Base-by-base conservation (phyloP, 2,113 vertebrate species). In the Xyrauchen texanus region DNA sequence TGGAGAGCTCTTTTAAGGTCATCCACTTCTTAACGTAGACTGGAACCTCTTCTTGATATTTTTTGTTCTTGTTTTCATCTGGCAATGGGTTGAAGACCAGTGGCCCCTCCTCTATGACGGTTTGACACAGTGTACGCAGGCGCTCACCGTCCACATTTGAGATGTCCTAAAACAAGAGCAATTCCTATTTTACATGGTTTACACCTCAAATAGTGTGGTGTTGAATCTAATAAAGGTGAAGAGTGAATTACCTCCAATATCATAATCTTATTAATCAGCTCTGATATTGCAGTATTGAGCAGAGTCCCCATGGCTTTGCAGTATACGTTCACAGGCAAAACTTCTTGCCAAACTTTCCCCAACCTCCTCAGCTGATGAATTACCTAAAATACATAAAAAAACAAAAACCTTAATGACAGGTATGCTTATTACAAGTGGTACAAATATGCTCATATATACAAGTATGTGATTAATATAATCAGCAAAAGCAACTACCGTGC, bases 281-380 rank as follows among this genome's bases (percentile, higher is more conserved):
- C 98, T 0, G 89, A 15, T 69, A 98, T 90, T 7, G 95, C 95
- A 0, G 94, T 96, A 89, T 94, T 98, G 65, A 99, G 93, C 0
- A 99, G 78, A 34, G 93, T 95, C 7, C 98, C 98, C 94, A 99
- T 94, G 0, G 98, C 95, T 90, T 96, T 98, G 89, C 98, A 99
- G 81, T 98, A 99, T 57, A 97, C 91, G 3, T 89, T 94, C 65
- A 97, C 94, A 0, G 98, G 97, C 0, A 99, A 91, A 9, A 99
- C 95, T 1, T 98, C 98, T 87, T 98, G 97, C 97, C 98, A 99
- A 74, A 99, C 94, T 8, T 91, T 92, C 2, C 97, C 96, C 84
- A 99, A 86, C 53, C 96, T 92, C 82, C 93, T 98, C 76, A 99
- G 68, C 83, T 99, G 98, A 77, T 98, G 96, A 83, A 98, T 85